Evolutionary conservation across 2,113 vertebrate genomes (phyloP).

Genomic region (Chamaetylas fuelleborni): DNA sequence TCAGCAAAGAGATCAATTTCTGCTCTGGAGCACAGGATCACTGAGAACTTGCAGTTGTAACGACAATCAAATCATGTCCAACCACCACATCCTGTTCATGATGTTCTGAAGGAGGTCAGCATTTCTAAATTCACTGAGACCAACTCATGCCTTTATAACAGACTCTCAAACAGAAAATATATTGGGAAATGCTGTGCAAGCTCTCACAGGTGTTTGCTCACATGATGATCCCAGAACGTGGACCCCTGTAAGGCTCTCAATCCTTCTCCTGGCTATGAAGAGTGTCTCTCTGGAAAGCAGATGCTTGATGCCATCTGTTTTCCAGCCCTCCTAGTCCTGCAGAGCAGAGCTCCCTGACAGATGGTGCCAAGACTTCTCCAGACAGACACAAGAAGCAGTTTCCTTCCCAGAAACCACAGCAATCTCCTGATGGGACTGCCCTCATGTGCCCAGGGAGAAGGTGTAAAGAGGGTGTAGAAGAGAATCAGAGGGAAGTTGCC

Average conservation of each 20-base stretch:
- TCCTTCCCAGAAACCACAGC: background rate
- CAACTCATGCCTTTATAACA: background rate
- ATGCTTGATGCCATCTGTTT: background rate
- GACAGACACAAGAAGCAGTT: rapidly evolving
- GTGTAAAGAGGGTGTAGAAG: background rate
- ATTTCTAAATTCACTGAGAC: background rate
- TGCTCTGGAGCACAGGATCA: background rate
- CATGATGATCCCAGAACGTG: background rate
- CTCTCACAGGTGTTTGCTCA: background rate
- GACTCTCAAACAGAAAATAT: background rate
- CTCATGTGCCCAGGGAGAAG: background rate
- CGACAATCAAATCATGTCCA: background rate
- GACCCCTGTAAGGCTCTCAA: background rate
- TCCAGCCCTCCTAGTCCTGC: background rate
- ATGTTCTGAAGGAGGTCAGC: background rate
- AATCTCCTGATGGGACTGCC: background rate
- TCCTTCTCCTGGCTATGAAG: background rate
- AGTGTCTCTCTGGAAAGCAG: background rate
- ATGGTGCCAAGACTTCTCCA: background rate
- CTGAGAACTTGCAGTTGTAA: background rate
- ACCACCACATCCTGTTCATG: background rate
- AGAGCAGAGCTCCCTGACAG: background rate
- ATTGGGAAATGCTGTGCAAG: background rate
- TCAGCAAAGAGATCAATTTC: background rate
- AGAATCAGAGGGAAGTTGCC: background rate